Base-by-base conservation (phyloP, 2,888 invertebrate species). In the Trimorus sp. region DNA sequence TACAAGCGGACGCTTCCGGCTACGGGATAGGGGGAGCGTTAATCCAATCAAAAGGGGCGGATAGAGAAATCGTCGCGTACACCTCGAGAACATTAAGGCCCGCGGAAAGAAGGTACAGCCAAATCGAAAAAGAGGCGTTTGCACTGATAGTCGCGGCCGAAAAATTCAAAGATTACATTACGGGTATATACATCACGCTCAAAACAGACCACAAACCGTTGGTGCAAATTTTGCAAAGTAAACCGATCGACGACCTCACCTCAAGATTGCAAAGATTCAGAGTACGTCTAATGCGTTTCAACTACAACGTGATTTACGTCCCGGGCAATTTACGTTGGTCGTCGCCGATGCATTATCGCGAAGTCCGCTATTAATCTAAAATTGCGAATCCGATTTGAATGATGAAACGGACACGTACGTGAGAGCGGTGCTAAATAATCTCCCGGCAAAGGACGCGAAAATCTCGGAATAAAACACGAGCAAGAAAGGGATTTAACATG, bases 131-230 rank as follows among this genome's bases (percentile, higher is more conserved):
- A 81, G 90, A 92, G 83, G 88, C 89, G 0, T 75, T 91, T 7
- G 90, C 88, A 7, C 73, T 90, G 0, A 85, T 86, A 0, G 88
- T 86, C 85, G 89, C 89, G 0, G 84, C 86, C 16, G 89, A 91
- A 70, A 84, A 85, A 69, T 83, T 83, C 51, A 45, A 84, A 51
- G 87, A 91, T 38, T 91, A 86, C 75, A 65, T 91, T n/a, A 77
- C 84, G 8, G 90, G 90, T 8, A 83, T 83, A 42, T 45, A 84
- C 36, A 84, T 92, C 45, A 66, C 53, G 12, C 63, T 91, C 1
- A 84, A 87, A 80, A 92, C 91, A 0, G 91, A 92, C 80, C 91
- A 91, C 80, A 90, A 90, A 76, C 91, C 91, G 1, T 79, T 91
- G 5, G 65, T 90, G 0, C 79, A 89, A 15, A 71, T 92, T 3